Percentiles rank a stretch among this genome's conserved stretches.
Conservation (phyloP, 1,140 invertebrate species). For the Saccostrea cuccullata region DNA sequence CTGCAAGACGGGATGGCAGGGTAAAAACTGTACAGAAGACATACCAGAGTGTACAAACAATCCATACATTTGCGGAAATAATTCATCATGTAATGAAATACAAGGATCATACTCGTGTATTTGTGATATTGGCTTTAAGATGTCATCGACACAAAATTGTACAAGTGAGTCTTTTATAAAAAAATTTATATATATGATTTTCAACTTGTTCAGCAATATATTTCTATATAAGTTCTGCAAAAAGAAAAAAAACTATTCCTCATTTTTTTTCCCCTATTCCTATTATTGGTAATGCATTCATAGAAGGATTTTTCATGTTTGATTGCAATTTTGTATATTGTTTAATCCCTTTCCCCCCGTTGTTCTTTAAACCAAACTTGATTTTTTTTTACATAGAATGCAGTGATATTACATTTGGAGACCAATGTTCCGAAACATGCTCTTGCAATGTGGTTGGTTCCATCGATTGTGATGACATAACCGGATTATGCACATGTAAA, state of each 20-base stretch:
- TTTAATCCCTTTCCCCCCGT: no score
- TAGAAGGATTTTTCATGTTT: no score
- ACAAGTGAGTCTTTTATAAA: slow-evolving; percentile 24
- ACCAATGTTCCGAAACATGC: background rate
- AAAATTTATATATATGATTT: no score
- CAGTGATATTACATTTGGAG: no score
- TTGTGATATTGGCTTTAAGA: slow-evolving; percentile 42
- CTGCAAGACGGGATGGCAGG: slow-evolving; percentile 43
- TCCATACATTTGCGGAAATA: slow-evolving; percentile 23
- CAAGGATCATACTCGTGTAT: slow-evolving; percentile 46
- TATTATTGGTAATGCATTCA: no score
- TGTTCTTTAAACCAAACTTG: no score
- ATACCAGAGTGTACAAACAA: slow-evolving; percentile 31
- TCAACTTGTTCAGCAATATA: no score
- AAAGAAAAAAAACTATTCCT: no score
- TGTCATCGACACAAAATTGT: background rate
- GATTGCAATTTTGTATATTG: no score
- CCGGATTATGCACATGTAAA: slow-evolving; percentile 53
- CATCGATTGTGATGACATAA: slow-evolving; percentile 38
- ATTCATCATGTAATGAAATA: slow-evolving; percentile 34
- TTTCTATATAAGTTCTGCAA: no score
- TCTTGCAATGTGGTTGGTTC: slow-evolving; percentile 47
- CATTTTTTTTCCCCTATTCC: no score
- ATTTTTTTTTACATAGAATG: no score
- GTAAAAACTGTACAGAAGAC: background rate